These are phyloP conservation scores for Pammene aurita DNA, from an alignment of 2,888 invertebrate genomes.

Conservation along the genomic window DNA sequence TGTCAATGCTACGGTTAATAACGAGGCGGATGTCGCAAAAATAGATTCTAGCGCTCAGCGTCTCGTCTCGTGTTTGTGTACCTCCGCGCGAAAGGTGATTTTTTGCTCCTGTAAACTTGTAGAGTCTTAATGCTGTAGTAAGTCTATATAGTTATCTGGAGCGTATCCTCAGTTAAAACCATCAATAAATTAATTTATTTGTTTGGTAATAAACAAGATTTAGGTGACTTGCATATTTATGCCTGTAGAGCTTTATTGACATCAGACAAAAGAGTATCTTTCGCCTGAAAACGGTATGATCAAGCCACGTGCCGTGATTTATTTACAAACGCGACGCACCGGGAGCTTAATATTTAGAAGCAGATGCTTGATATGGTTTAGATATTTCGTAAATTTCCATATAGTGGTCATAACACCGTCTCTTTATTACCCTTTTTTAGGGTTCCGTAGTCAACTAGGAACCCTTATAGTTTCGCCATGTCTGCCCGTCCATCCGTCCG, in stretches of 20 bases:
- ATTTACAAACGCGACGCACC: conserved; percentile 6
- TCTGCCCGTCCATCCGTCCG: too few species aligned
- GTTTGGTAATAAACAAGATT: background rate
- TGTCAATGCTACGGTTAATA: conserved; percentile 41
- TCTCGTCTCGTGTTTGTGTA: conserved; percentile 34
- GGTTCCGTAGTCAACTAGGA: too few species aligned
- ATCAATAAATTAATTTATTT: background rate
- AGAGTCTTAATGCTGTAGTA: background rate
- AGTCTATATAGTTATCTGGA: background rate
- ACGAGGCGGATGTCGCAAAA: conserved; percentile 39
- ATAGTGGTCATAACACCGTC: conserved; percentile 22
- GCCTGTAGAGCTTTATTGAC: background rate
- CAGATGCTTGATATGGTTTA: conserved; percentile 22
- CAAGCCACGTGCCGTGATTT: conserved; percentile 11
- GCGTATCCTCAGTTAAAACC: background rate
- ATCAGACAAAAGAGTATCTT: background rate
- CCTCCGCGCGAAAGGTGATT: conserved; percentile 20
- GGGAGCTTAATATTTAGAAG: background rate
- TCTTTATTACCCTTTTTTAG: conserved; percentile 31
- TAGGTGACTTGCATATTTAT: background rate
- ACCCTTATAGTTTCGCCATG: too few species aligned
- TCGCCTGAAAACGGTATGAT: background rate
- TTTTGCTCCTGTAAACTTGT: background rate
- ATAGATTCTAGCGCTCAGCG: conserved; percentile 37
- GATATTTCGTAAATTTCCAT: conserved; percentile 28